Base-by-base conservation (phyloP, 2,888 invertebrate species). In the Axea sp. region DNA sequence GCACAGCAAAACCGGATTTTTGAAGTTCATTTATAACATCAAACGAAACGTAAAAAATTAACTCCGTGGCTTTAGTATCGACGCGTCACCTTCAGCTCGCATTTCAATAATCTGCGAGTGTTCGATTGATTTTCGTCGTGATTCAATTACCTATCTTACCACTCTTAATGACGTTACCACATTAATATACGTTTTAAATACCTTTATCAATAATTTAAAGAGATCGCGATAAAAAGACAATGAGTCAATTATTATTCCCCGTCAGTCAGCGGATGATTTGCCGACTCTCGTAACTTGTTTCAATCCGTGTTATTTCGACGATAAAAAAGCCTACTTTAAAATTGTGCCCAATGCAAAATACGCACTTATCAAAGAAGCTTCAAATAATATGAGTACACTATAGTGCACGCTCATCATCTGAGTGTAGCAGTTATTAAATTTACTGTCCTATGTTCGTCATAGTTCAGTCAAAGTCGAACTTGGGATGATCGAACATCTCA, bases 401-500 rank as follows among this genome's bases (percentile, higher is more conserved):
- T 73, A 73, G 71, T 74, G 62, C 60, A 64, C 72, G 64, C 73
- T 73, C 62, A 73, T 78, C 80, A 77, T 80, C 78, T 76, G 73
- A 78, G 77, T 77, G 80, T 76, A 75, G 81, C 80, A 83, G 83
- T 86, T 86, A 86, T 86, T 77, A 84, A 86, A 86, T 86, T 86
- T 84, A 85, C 82, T 75, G 83, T 81, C 82, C 82, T 81, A 83
- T 79, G 82, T 81, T 83, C 84, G 85, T 84, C 83, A 84, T 85
- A 84, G 84, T 84, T 85, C 85, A 84, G 85, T 86, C 84, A 81
- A 78, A 78, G 82, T 79, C 82, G 80, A 82, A 80, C 84, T 83
- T 76, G 80, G 83, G 80, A 83, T 81, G 82, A 83, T 84, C 81
- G 76, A 77, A 77, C 79, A 80, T 77, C 77, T 77, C 75, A 59